Evolutionary conservation across 2,888 invertebrate species (phyloP), one percentile per base, ranked within the genome.

Genomic region (Lymantria monacha): DNA sequence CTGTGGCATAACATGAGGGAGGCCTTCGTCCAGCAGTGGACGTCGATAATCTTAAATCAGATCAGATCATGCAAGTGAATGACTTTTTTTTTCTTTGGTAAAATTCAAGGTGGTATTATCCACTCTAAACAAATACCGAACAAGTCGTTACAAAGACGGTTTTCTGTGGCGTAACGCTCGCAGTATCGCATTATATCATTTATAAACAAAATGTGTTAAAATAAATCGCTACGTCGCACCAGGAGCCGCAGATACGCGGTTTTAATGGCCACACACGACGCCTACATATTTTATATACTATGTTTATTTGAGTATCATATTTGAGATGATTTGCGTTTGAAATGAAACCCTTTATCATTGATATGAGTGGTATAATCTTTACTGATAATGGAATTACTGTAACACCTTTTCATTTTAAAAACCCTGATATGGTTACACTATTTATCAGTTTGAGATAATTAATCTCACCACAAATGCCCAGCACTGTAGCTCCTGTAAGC

Each of bases 121-220:
- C 80, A 1, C 87, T 84, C 83, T 50, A 59, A 68, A 74, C 10
- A 58, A 60, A 69, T 83, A 70, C 70, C 70, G 70, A 77, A 77
- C 66, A 63, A 59, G 64, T 77, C 78, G 76, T 77, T 78, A 78
- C 81, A 76, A 74, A 74, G 77, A 72, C 77, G 61, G 77, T 80
- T 76, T 81, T 79, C 81, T 79, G 76, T 71, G 74, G 82, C 76
- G 81, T 80, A 81, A 79, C 80, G 79, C 69, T 67, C 82, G 76
- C 73, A 75, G 87, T 89, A 89, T 90, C 88, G 85, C 87, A 88
- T 91, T 91, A 89, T 90, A 90, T 91, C 88, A 91, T 91, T 91
- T 91, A 91, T 90, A 91, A 91, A 91, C 90, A 91, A 91, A 90
- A 91, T 90, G 91, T 88, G 90, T 85, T 89, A 83, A 89, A 89